Base-by-base conservation (phyloP, 2,797 vertebrate species). In the Fundulus diaphanus region DNA sequence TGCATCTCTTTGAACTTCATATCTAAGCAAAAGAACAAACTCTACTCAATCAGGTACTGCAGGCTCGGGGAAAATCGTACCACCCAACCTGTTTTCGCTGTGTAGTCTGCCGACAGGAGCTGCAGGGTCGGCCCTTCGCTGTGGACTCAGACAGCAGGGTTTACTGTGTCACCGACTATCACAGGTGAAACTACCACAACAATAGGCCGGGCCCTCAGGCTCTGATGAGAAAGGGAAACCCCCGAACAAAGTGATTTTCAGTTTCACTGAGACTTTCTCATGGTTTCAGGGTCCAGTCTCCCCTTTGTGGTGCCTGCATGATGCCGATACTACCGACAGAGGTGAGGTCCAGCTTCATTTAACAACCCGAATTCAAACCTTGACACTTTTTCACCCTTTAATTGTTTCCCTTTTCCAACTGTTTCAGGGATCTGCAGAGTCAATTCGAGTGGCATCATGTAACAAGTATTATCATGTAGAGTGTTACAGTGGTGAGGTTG, bases 81-180 rank as follows among this genome's bases (percentile, higher is more conserved):
- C 97, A 98, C 82, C 95, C 96, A 0, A 93, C 95, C 87, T 98
- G 97, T 69, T 98, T 98, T 86, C 85, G 94, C 82, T 97, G 97
- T 0, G 94, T 96, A 31, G 80, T 97, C 86, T 98, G 97, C 83
- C 96, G 96, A 0, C 94, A 93, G 83, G 96, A 94, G 83, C 90
- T 98, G 88, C 95, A 97, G 2, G 96, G 96, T 12, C 95, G 95
- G 76, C 94, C 94, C 0, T 98, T 98, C 88, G 94, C 96, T 1
- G 96, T 97, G 1, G 97, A 97, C 85, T 81, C 93, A 0, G 93
- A 96, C 74, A 94, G 93, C 87, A 96, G 95, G 85, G 94, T 98
- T 83, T 98, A 98, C 93, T 98, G 97, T 73, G 92, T 98, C 87
- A 95, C 92, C 49, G 97, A 98, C 92, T 98, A 97, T 81, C 95